Conservation (phyloP, 2,888 invertebrate species). For the Ferrisia virgata region DNA sequence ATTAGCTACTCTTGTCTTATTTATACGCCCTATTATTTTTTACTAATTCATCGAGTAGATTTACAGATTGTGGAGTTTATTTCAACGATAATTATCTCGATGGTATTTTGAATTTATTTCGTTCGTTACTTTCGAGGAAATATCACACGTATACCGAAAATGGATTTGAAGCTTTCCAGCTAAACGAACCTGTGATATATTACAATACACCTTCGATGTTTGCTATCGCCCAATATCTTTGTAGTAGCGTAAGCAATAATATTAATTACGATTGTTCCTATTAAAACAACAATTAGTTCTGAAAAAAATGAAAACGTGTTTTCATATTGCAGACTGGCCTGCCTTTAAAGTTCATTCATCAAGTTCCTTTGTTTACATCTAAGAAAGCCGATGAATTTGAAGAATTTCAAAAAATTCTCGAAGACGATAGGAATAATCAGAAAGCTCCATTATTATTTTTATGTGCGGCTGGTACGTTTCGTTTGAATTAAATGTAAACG, state of each 20-base stretch:
- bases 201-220: constrained; percentile 77
- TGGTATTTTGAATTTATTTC: constrained; percentile 77
- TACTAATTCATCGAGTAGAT: constrained; percentile 60
- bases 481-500: background rate
- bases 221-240: constrained; percentile 74
- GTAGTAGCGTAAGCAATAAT: constrained; percentile 52
- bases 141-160: constrained; percentile 78
- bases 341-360: constrained; percentile 78
- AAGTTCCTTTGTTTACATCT: constrained; percentile 75
- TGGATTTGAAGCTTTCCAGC: constrained; percentile 75
- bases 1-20: too few species aligned
- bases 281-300: too few species aligned
- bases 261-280: too few species aligned
- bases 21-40: background rate
- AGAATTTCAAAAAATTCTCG: constrained; percentile 74
- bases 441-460: constrained; percentile 74
- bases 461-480: constrained; percentile 66
- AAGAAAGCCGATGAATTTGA: constrained; percentile 75
- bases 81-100: constrained; percentile 74
- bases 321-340: constrained; percentile 65
- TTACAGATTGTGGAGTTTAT: constrained; percentile 76
- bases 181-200: constrained; percentile 81
- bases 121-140: constrained; percentile 74
- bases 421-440: constrained; percentile 71
- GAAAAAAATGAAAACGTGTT: background rate